phyloP scores from a whole-genome alignment of 2,113 vertebrate genomes.

The Dicerorhinus sumatrensis region DNA sequence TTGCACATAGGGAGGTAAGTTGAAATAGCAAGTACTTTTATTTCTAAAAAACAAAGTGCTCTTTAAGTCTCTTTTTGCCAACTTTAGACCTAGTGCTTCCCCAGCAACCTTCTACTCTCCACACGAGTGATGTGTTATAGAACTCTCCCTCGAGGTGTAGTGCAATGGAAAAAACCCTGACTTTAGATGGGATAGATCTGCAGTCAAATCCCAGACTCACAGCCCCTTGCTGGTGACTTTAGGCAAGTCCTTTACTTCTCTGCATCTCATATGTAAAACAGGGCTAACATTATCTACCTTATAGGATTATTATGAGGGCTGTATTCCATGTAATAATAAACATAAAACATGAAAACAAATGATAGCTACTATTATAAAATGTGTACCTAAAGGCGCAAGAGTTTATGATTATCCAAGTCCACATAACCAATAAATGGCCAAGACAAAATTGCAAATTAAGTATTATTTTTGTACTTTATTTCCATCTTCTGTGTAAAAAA shows the following conservation, averaged over 20 bases:
- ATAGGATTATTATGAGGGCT: not conserved
- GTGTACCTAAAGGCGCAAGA: not conserved
- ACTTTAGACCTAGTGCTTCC: not conserved
- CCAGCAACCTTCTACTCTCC: not conserved
- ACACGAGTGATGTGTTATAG: not conserved
- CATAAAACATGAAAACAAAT: not conserved
- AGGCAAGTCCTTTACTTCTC: not conserved
- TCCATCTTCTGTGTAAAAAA: not conserved
- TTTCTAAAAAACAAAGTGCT: not conserved
- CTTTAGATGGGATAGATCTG: not conserved
- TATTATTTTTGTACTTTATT: not conserved
- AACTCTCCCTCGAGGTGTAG: not conserved
- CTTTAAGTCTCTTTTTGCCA: not conserved
- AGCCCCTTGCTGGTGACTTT: not conserved
- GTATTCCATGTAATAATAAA: not conserved
- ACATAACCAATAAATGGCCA: not conserved
- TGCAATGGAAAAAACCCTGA: not conserved
- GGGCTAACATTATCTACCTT: not conserved
- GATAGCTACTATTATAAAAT: not conserved
- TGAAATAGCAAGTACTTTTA: not conserved
- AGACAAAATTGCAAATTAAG: not conserved
- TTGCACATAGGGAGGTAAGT: not conserved
- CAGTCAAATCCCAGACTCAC: not conserved
- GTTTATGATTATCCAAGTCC: not conserved
- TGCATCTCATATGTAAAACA: not conserved